These are phyloP conservation scores for Capitulum mitella DNA, from an alignment of 2,888 invertebrate species.

Conservation along the genomic window DNA sequence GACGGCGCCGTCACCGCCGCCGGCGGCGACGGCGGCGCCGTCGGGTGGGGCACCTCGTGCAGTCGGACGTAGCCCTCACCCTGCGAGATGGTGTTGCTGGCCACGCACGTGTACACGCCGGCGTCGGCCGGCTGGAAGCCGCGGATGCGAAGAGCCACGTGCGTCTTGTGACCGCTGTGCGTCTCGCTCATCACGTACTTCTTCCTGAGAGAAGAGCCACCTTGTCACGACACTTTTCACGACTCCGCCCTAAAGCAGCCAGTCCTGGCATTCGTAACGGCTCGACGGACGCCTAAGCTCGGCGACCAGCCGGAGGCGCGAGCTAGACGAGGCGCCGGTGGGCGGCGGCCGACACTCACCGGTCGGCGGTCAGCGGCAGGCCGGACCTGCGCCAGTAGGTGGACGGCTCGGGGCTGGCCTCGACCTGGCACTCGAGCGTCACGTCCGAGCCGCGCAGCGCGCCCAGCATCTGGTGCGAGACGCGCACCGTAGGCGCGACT, in stretches of 20 bases:
- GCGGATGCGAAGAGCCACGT: background rate
- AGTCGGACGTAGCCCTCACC: background rate
- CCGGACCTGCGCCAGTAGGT: conserved; percentile 74
- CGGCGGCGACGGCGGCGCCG: background rate
- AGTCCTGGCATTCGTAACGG: no score
- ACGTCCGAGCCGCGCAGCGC: conserved; percentile 79
- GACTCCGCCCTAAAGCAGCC: no score
- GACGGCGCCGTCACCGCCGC: background rate
- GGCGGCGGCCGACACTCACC: conserved; percentile 50
- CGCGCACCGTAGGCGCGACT: conserved; percentile 84
- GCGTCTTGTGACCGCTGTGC: background rate
- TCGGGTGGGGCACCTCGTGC: background rate
- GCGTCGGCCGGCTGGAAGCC: conserved; percentile 15
- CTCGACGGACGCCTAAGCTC: no score
- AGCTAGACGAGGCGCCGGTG: no score
- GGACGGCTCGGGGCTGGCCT: conserved; percentile 68
- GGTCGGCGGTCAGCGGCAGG: conserved; percentile 69
- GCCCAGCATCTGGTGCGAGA: conserved; percentile 78
- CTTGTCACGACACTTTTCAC: background rate
- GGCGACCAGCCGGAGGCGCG: no score
- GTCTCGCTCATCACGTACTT: background rate
- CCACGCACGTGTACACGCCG: conserved; percentile 4
- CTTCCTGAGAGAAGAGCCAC: background rate
- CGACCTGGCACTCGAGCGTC: conserved; percentile 75
- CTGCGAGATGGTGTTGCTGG: conserved; percentile 14